Conservation (phyloP, 2,888 invertebrate genomes). For the Gibbula magus region DNA sequence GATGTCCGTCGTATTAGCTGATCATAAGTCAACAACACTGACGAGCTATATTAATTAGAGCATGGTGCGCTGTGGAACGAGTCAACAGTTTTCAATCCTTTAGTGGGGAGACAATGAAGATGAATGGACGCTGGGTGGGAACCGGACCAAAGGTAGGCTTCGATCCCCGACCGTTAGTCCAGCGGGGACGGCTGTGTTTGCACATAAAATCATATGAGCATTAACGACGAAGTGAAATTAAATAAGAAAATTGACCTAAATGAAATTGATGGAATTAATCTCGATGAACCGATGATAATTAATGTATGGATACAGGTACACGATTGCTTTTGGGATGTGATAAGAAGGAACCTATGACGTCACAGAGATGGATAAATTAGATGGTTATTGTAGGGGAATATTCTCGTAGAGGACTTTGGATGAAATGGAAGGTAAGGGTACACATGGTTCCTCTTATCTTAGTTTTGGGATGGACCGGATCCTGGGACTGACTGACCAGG, state of each 20-base stretch:
- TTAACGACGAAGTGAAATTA: constrained; percentile 10
- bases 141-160: constrained; percentile 10
- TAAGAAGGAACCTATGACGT: too few relatives aligned
- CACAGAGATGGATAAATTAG: too few relatives aligned
- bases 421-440: too few relatives aligned
- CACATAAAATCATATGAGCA: constrained; percentile 16
- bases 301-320: not conserved
- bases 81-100: not conserved
- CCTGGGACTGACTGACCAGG: not conserved
- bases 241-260: constrained; percentile 19
- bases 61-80: not conserved
- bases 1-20: constrained; percentile 18
- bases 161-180: not conserved
- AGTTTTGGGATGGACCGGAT: not conserved
- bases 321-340: not conserved
- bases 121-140: constrained; percentile 15
- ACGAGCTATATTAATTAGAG: constrained; percentile 12
- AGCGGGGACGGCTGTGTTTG: constrained; percentile 8
- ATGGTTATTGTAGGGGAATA: too few relatives aligned
- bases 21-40: constrained; percentile 8
- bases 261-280: constrained; percentile 22
- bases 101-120: constrained; percentile 9
- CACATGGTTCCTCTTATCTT: not conserved
- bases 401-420: too few relatives aligned
- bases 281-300: not conserved